Base-by-base conservation (phyloP, 2,113 vertebrate species). In the Xiphophorus hellerii region DNA sequence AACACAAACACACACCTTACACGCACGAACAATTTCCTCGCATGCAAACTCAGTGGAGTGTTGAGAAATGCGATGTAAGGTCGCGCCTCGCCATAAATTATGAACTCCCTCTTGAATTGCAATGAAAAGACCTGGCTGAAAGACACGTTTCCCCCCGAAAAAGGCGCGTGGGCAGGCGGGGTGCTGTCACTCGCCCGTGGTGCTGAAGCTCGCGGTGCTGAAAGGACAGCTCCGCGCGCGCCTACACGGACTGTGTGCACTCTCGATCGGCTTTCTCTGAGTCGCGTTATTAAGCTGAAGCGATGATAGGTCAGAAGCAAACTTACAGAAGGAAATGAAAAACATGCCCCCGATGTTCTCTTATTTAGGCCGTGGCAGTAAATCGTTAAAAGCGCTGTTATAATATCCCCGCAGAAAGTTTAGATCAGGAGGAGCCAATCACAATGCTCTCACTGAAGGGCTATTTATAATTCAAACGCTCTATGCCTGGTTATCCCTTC, bases 141-240 rank as follows among this genome's bases (percentile, higher is more conserved):
- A 87, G 66, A 81, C 74, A 76, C 35, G 70, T 72, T 69, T 62
- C 28, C 28, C 15, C 13, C 39, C 13, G 11, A 25, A 17, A 29
- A 15, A 39, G 15, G 81, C 76, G 86, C 78, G 78, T 81, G 87
- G 87, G 91, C 78, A 64, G 30, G 2, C 14, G 63, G 80, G 84
- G 77, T 70, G 88, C 93, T 93, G 89, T 92, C 86, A 83, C 66
- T 76, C 28, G 84, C 73, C 51, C 5, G 80, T 68, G 77, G 93
- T 91, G 88, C 91, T 93, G 92, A 89, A 91, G 87, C 81, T 82
- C 76, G 80, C 71, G 92, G 94, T 94, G 93, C 93, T 94, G 94
- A 94, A 94, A 91, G 90, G 91, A 94, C 92, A 95, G 94, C 92
- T 94, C 92, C 92, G 54, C 86, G 39, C 81, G 85, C 90, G 87